phyloP scores from a whole-genome alignment of 2,888 invertebrate species.

The Ceramica pisi region DNA sequence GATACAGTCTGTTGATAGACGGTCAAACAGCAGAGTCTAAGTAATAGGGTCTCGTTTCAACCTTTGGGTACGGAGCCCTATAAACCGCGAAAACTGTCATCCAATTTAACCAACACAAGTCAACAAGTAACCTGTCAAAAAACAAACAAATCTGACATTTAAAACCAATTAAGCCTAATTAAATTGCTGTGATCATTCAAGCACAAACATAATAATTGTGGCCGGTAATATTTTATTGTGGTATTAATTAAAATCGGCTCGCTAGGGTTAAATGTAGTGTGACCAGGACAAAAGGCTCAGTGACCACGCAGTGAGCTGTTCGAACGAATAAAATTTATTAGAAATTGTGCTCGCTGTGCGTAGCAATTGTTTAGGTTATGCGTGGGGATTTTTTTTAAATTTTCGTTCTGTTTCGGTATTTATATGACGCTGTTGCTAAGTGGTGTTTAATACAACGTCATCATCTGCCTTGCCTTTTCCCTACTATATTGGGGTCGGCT shows the following conservation, averaged over 20 bases:
- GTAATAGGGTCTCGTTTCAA: too few species aligned
- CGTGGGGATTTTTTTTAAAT: neutral
- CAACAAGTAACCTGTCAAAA: neutral
- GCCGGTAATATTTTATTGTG: constrained; percentile 54
- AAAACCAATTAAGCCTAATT: constrained; percentile 31
- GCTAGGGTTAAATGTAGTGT: constrained; percentile 60
- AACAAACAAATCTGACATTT: constrained; percentile 16
- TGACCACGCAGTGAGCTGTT: constrained; percentile 50
- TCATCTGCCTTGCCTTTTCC: too few species aligned
- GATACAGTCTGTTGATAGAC: too few species aligned
- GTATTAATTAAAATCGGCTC: constrained; percentile 62
- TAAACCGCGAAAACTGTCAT: neutral
- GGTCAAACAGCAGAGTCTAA: too few species aligned
- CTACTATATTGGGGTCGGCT: too few species aligned
- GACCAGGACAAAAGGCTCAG: constrained; percentile 57
- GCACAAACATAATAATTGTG: constrained; percentile 50
- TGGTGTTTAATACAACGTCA: too few species aligned
- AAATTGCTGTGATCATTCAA: constrained; percentile 23
- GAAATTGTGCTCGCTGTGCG: constrained; percentile 46
- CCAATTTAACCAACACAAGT: neutral
- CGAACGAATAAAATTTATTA: constrained; percentile 63
- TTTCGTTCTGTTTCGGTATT: neutral
- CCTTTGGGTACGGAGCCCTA: too few species aligned
- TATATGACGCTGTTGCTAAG: too few species aligned
- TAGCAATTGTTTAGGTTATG: constrained; percentile 49